Evolutionary conservation across 2,888 invertebrate genomes (phyloP).

Genomic region (Apamea anceps): DNA sequence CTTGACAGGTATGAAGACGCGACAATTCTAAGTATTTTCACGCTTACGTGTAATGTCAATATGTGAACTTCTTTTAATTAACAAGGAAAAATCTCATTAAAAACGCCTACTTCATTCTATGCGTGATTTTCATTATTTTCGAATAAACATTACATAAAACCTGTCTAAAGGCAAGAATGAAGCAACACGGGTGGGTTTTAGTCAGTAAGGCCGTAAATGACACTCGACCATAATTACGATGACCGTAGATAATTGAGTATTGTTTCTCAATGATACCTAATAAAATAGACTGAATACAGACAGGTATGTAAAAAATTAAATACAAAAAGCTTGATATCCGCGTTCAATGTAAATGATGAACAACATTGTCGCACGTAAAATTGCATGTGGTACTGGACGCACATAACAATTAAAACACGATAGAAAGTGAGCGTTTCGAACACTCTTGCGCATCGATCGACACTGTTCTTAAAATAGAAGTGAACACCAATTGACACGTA

Average conservation of each 20-base stretch:
- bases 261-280: neutral
- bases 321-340: conserved; percentile 72
- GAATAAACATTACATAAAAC: neutral
- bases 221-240: neutral
- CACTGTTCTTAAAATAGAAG: conserved; percentile 82
- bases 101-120: neutral
- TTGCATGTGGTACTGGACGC: conserved; percentile 85
- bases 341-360: conserved; percentile 81
- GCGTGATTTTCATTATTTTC: neutral
- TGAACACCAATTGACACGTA: conserved; percentile 84
- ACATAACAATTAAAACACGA: conserved; percentile 89
- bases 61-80: conserved; percentile 32
- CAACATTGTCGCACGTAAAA: conserved; percentile 88
- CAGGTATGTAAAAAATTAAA: conserved; percentile 8
- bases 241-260: neutral
- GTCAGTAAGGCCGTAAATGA: neutral
- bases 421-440: conserved; percentile 87
- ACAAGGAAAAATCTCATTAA: conserved; percentile 30
- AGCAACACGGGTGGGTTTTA: too few species aligned
- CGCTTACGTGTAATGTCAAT: conserved; percentile 47
- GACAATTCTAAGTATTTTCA: conserved; percentile 49
- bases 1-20: conserved; percentile 22
- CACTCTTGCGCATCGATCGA: conserved; percentile 79
- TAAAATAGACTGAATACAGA: neutral
- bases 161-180: too few species aligned